Evolutionary conservation across 2,113 vertebrate genomes (phyloP).

Genomic region (Peromyscus polionotus): DNA sequence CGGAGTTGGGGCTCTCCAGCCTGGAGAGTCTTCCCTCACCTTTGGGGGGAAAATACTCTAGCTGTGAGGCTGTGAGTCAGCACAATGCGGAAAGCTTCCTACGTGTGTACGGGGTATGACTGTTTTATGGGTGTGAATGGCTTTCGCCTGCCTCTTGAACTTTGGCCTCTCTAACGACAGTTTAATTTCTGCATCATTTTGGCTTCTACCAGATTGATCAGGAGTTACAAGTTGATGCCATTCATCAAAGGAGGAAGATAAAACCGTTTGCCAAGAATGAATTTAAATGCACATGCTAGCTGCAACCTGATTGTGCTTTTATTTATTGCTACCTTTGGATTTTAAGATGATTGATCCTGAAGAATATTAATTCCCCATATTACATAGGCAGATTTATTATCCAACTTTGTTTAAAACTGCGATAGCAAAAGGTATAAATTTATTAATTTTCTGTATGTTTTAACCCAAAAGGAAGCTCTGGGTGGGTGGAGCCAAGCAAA

Average conservation of each 20-base stretch:
- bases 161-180: neutral
- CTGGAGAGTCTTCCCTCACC: conserved; percentile 13
- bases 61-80: conserved; percentile 78
- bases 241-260: conserved; percentile 54
- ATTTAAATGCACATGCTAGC: neutral
- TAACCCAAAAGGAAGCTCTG: conserved; percentile 28
- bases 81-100: conserved; percentile 65
- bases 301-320: neutral
- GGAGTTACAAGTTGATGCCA: conserved; percentile 39
- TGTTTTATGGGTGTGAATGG: conserved; percentile 3
- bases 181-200: neutral
- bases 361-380: neutral
- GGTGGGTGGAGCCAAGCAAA: conserved; percentile 6
- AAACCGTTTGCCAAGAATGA: conserved; percentile 44
- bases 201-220: neutral
- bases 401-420: conserved; percentile 15
- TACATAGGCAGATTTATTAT: neutral
- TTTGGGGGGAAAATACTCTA: neutral
- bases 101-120: neutral
- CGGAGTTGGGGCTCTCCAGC: neutral
- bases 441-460: conserved; percentile 25
- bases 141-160: neutral
- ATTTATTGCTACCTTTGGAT: conserved; percentile 26
- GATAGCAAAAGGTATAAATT: neutral
- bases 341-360: conserved; percentile 51